Percentiles rank a stretch among this genome's conserved stretches.
Evolutionary conservation across 2,797 vertebrate species (phyloP).

Genomic region (Gallinago nigripennis): DNA sequence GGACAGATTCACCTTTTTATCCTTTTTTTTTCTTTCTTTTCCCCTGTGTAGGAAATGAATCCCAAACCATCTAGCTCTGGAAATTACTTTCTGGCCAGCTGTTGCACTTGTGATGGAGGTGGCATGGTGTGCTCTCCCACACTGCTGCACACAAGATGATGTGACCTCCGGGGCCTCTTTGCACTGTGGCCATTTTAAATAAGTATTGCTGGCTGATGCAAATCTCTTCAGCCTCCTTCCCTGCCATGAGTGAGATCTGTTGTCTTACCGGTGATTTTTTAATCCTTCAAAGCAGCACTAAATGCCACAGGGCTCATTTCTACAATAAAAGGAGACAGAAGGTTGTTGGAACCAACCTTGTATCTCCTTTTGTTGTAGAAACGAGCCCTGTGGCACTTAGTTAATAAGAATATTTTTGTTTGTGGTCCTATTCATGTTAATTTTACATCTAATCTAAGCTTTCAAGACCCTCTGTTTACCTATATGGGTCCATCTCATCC

Average conservation of each 20-base stretch:
- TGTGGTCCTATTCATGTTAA: not conserved
- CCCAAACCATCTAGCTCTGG: not conserved
- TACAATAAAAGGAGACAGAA: not conserved
- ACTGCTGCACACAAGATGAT: fast-evolving
- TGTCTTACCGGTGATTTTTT: not conserved
- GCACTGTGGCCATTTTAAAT: not conserved
- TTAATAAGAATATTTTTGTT: not conserved
- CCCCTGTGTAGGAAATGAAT: not conserved
- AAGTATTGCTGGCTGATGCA: not conserved
- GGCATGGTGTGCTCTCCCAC: fast-evolving
- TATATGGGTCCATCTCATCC: not conserved
- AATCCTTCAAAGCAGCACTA: not conserved
- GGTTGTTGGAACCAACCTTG: not conserved
- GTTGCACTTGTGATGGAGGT: fast-evolving
- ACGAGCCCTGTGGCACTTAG: too few species aligned
- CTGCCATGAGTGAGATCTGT: not conserved
- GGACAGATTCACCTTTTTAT: not conserved
- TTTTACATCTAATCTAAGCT: not conserved
- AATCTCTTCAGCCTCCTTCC: not conserved
- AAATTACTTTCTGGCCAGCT: not conserved
- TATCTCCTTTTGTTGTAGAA: too few species aligned
- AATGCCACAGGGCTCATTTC: not conserved
- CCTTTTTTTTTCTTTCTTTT: fast-evolving
- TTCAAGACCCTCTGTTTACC: not conserved
- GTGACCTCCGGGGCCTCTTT: not conserved